These are phyloP conservation scores for Lumbricus terrestris DNA, from an alignment of 2,888 invertebrate genomes.

Conservation along the genomic window DNA sequence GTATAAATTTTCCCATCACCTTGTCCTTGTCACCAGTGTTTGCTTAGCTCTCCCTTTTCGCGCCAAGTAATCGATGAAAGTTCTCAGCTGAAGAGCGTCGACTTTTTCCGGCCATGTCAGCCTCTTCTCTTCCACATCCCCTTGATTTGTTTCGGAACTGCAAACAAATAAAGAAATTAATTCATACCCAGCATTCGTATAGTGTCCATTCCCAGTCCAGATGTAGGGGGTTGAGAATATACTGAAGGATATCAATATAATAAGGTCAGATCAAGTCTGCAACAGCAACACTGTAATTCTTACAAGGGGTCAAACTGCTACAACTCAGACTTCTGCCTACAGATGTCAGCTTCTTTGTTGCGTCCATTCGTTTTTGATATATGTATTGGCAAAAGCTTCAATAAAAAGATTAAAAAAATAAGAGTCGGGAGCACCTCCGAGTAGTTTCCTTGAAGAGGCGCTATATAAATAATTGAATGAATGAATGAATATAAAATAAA, in stretches of 20 bases:
- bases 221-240: too few relatives aligned
- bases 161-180: too few relatives aligned
- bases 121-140: slow-evolving; percentile 7
- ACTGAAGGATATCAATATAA: neutral
- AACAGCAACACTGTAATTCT: neutral
- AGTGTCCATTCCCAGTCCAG: too few relatives aligned
- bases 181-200: too few relatives aligned
- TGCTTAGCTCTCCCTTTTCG: slow-evolving; percentile 50
- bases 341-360: too few relatives aligned
- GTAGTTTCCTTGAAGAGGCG: too few relatives aligned
- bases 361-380: too few relatives aligned
- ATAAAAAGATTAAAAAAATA: too few relatives aligned
- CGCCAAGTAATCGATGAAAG: slow-evolving; percentile 51
- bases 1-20: slow-evolving; percentile 41
- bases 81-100: slow-evolving; percentile 53
- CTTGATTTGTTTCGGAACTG: neutral
- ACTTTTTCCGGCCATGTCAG: slow-evolving; percentile 45
- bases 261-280: neutral
- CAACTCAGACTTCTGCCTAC: neutral
- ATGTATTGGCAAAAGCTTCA: too few relatives aligned
- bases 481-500: too few relatives aligned
- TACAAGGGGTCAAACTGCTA: neutral
- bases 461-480: too few relatives aligned
- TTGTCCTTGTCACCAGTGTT: slow-evolving; percentile 50
- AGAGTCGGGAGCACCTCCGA: too few relatives aligned